Evolutionary conservation across 1,140 invertebrate genomes (phyloP).

Genomic region (Liolophura sinensis): DNA sequence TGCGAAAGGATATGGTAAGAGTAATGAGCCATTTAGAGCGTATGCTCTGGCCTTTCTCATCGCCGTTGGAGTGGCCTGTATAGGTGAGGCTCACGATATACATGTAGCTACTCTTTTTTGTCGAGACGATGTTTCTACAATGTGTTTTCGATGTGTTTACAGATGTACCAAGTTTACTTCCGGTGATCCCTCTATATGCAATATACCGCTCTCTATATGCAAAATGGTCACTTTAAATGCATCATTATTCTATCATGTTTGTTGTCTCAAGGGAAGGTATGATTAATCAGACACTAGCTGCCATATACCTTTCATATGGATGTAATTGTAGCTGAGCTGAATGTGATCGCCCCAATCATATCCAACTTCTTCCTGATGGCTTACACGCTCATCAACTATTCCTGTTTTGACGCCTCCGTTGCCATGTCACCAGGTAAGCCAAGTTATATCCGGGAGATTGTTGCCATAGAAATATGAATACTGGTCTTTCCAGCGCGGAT

Average conservation of each 20-base stretch:
- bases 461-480: too few relatives aligned
- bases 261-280: too few relatives aligned
- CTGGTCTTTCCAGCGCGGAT: too few relatives aligned
- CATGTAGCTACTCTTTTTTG: too few relatives aligned
- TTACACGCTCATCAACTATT: slow-evolving; percentile 95
- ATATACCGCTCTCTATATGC: too few relatives aligned
- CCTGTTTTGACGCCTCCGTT: slow-evolving; percentile 89
- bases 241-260: too few relatives aligned
- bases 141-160: neutral
- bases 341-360: slow-evolving; percentile 90
- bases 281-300: neutral
- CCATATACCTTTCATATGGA: neutral
- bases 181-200: too few relatives aligned
- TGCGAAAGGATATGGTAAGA: slow-evolving; percentile 89
- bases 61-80: slow-evolving; percentile 81
- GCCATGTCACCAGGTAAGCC: slow-evolving; percentile 67
- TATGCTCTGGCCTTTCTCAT: slow-evolving; percentile 91
- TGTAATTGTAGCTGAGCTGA: slow-evolving; percentile 70
- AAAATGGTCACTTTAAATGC: too few relatives aligned
- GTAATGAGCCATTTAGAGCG: slow-evolving; percentile 79
- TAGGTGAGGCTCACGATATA: slow-evolving; percentile 69
- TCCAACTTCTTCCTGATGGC: slow-evolving; percentile 96
- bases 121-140: neutral
- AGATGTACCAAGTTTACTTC: neutral
- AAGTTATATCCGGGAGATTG: too few relatives aligned